Evolutionary conservation across 2,113 vertebrate species (phyloP).

Genomic region (Solenodon paradoxus): DNA sequence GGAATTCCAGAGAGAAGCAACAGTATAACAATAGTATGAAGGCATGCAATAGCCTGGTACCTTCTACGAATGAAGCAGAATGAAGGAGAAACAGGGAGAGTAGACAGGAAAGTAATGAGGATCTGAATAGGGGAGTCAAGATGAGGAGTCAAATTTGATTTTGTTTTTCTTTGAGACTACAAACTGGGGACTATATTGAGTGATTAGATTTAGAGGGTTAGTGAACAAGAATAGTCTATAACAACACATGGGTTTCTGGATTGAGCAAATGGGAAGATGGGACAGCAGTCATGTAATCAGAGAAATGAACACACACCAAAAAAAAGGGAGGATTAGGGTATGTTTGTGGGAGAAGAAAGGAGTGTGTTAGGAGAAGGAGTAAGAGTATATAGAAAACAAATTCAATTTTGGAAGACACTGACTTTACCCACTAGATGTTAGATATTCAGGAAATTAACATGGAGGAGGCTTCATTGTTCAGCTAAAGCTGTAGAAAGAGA

Average conservation of each 20-base stretch:
- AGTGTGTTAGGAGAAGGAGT: background rate
- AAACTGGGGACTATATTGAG: background rate
- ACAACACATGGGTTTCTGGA: no score
- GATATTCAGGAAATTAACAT: background rate
- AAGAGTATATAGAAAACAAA: background rate
- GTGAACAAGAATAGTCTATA: background rate
- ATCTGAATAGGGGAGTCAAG: no score
- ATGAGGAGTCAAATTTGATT: background rate
- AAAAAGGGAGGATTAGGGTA: background rate
- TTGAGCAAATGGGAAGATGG: no score
- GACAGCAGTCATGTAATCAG: background rate
- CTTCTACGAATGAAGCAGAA: no score
- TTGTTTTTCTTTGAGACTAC: background rate
- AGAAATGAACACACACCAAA: background rate
- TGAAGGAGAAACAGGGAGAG: background rate
- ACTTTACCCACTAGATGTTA: background rate
- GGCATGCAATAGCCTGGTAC: background rate
- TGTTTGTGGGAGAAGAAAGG: background rate
- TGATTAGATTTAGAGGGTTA: background rate
- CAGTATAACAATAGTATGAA: background rate
- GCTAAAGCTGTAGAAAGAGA: background rate
- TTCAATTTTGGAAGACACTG: background rate
- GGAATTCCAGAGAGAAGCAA: background rate
- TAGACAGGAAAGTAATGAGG: no score
- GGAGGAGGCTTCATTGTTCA: rapidly evolving